These are phyloP conservation scores for Podarcis muralis DNA, from an alignment of 2,113 vertebrate genomes.

Conservation along the genomic window DNA sequence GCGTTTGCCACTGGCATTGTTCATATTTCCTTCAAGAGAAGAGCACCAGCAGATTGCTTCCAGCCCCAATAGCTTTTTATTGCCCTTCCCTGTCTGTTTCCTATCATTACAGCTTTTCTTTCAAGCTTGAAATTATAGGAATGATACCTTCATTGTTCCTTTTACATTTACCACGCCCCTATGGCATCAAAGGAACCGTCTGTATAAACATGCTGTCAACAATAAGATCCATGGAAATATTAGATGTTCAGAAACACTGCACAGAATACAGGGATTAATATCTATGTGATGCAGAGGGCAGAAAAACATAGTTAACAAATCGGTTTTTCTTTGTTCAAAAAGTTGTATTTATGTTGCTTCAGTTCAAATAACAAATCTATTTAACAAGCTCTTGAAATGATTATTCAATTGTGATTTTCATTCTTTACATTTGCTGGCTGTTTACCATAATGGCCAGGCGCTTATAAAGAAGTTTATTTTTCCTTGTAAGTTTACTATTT, in stretches of 20 bases:
- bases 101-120: constrained; percentile 64
- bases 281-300: constrained; percentile 15
- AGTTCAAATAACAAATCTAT: constrained; percentile 39
- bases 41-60: constrained; percentile 30
- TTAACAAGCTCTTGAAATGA: neutral
- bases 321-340: neutral
- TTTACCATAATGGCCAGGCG: neutral
- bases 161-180: constrained; percentile 7
- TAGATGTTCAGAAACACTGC: constrained; percentile 16
- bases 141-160: constrained; percentile 13
- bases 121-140: constrained; percentile 58
- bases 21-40: constrained; percentile 23
- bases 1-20: neutral
- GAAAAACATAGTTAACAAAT: neutral
- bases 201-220: constrained; percentile 23
- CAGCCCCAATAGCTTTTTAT: constrained; percentile 33
- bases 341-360: constrained; percentile 36
- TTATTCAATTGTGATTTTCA: constrained; percentile 6
- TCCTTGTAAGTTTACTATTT: neutral
- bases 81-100: constrained; percentile 41
- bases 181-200: constrained; percentile 15
- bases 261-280: constrained; percentile 18
- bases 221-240: constrained; percentile 15
- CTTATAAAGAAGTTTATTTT: constrained; percentile 13
- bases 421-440: neutral